A percentile compares a stretch with the other conserved stretches of the same genome.
Evolutionary conservation across 1,140 invertebrate species (phyloP).

Genomic region (Drosophila parabipectinata): DNA sequence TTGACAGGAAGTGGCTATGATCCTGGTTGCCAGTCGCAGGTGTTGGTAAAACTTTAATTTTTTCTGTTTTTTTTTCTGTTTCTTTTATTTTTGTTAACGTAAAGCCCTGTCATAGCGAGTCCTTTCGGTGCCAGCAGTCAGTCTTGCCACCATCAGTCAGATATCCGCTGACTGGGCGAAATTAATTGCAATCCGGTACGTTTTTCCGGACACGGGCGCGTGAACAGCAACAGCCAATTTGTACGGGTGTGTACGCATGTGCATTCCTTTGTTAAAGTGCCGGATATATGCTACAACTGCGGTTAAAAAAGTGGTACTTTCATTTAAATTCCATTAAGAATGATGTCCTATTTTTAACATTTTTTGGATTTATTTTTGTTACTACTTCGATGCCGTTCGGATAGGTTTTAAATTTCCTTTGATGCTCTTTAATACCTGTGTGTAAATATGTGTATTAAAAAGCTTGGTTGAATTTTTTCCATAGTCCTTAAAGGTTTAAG

Average conservation of each 20-base stretch:
- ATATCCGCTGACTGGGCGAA: constrained; percentile 71
- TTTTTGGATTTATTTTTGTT: not conserved
- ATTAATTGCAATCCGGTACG: constrained; percentile 82
- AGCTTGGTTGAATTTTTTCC: too few relatives aligned
- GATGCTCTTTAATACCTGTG: too few relatives aligned
- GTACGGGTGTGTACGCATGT: constrained; percentile 3
- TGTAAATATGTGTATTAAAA: too few relatives aligned
- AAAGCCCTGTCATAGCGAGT: constrained; percentile 6
- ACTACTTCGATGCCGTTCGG: not conserved
- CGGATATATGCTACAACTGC: not conserved
- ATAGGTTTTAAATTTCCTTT: too few relatives aligned
- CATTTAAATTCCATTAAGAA: not conserved
- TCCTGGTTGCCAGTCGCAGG: constrained; percentile 22
- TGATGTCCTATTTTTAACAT: too few relatives aligned
- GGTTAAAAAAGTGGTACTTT: not conserved
- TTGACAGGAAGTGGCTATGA: constrained; percentile 33
- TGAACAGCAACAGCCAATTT: constrained; percentile 36
- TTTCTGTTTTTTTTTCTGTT: constrained; percentile 13
- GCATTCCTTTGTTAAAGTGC: constrained; percentile 15
- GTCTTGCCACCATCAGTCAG: constrained; percentile 25
- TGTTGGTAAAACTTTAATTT: constrained; percentile 22
- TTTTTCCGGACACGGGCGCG: constrained; percentile 52
- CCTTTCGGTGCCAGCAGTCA: constrained; percentile 1
- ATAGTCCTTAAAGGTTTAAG: too few relatives aligned
- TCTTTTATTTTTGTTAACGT: constrained; percentile 18